Evolutionary conservation across 2,113 vertebrate genomes (phyloP).

Genomic region (Nibea albiflora): DNA sequence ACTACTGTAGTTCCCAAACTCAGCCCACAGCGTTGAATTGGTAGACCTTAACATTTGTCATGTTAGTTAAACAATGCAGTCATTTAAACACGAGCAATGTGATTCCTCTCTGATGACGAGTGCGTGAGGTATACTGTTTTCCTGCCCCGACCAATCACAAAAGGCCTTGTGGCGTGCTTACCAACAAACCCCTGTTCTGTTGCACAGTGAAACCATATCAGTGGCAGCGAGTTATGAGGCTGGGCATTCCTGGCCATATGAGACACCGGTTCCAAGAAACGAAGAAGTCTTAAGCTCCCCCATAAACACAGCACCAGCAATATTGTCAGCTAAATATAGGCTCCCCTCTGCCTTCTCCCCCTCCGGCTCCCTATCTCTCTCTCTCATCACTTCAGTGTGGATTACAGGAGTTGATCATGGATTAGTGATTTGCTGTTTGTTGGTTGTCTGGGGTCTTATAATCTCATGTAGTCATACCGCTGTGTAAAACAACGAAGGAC

Average conservation of each 20-base stretch:
- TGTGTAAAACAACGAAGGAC: not conserved
- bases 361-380: slow-evolving; percentile 15
- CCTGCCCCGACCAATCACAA: slow-evolving; percentile 67
- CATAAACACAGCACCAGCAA: slow-evolving; percentile 89
- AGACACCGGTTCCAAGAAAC: slow-evolving; percentile 89
- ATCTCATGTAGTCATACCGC: slow-evolving; percentile 5
- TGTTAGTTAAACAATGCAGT: slow-evolving; percentile 15
- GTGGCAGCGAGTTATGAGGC: slow-evolving; percentile 90
- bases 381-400: slow-evolving; percentile 33
- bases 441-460: slow-evolving; percentile 44
- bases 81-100: slow-evolving; percentile 12
- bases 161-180: slow-evolving; percentile 80
- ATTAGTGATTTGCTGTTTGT: slow-evolving; percentile 51
- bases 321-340: slow-evolving; percentile 95
- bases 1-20: not conserved
- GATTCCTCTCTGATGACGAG: slow-evolving; percentile 10
- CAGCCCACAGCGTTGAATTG: not conserved
- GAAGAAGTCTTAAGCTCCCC: slow-evolving; percentile 83
- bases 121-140: slow-evolving; percentile 3
- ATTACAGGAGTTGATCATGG: slow-evolving; percentile 23
- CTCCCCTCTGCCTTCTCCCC: slow-evolving; percentile 45
- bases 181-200: slow-evolving; percentile 78
- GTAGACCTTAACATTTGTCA: not conserved
- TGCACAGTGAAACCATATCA: slow-evolving; percentile 92
- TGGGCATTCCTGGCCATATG: slow-evolving; percentile 92